These are phyloP conservation scores for Xyrichtys novacula DNA, from an alignment of 2,797 vertebrate species.

Conservation along the genomic window DNA sequence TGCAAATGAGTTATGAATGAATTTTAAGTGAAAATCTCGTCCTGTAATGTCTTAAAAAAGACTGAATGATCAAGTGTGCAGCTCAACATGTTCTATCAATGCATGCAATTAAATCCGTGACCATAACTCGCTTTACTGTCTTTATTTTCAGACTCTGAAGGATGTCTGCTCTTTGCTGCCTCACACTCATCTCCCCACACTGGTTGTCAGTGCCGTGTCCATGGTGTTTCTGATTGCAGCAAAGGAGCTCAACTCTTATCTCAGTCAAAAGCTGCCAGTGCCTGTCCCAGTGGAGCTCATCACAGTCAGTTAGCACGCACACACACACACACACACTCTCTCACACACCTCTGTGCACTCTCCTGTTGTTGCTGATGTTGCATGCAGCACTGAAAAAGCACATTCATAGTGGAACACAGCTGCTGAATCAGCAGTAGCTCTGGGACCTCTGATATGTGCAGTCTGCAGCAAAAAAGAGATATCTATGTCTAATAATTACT, in stretches of 20 bases:
- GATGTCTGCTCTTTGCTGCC: conserved; percentile 89
- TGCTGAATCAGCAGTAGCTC: conserved; percentile 67
- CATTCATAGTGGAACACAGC: conserved; percentile 54
- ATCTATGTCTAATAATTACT: conserved; percentile 70
- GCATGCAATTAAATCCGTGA: neutral
- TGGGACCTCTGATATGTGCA: conserved; percentile 53
- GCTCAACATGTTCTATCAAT: neutral
- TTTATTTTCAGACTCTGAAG: conserved; percentile 84
- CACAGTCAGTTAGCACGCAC: conserved; percentile 81
- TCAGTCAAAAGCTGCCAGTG: conserved; percentile 86
- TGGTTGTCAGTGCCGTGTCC: conserved; percentile 88
- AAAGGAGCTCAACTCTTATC: conserved; percentile 90
- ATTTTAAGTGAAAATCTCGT: no score
- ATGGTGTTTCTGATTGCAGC: conserved; percentile 86
- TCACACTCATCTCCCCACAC: conserved; percentile 86
- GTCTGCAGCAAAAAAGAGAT: conserved; percentile 56
- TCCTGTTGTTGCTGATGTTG: conserved; percentile 54
- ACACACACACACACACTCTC: conserved; percentile 41
- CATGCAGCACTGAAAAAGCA: conserved; percentile 50
- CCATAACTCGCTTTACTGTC: neutral
- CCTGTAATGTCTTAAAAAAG: no score
- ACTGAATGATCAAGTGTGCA: neutral
- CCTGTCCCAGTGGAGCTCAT: conserved; percentile 95
- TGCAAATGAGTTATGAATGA: no score
- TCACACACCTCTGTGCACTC: conserved; percentile 43